Base-by-base conservation (phyloP, 1,140 invertebrate genomes). In the Pogonomyrmex californicus region DNA sequence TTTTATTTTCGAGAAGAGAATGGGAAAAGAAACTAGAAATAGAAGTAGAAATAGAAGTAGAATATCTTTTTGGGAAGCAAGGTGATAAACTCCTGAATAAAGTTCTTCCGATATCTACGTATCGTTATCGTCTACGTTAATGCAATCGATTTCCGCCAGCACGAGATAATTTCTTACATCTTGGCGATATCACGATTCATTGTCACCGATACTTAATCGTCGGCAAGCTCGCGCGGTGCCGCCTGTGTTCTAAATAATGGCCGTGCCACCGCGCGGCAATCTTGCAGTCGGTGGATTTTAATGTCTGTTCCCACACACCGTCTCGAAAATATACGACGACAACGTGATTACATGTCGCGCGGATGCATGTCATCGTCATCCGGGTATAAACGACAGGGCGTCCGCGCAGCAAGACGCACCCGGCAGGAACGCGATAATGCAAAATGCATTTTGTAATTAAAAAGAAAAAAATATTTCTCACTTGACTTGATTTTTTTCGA, bases 211-310 rank as follows among this genome's bases (percentile, higher is more conserved):
- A 51, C 47, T 85, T 78, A 78, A 78, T 78, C 75, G 73, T 7
- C 60, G 65, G 23, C 12, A 12, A 41, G 78, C 41, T 58, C 38
- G 44, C 58, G 56, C 62, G 3, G 23, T 23, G 66, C 66, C 36
- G 30, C 17, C 41, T 77, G 47, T 65, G 41, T 82, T 82, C 71
- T 71, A 90, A 89, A 89, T 90, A 90, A 90, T 89, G 68, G 89
- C 85, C 85, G 85, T 71, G 89, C 88, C 88, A 75, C 88, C 79
- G 70, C 38, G 60, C 60, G 83, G 86, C 79, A 90, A 90, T 90
- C 87, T 90, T 87, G 86, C 79, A 90, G 79, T 78, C 65, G 89
- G 88, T 90, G 75, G 86, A 88, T 91, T 91, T 90, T 91, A 90
- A 90, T 88, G 88, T 88, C 86, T 47, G 68, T 78, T 73, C 63